These are phyloP conservation scores for Pipa parva DNA, from an alignment of 2,113 vertebrate genomes.

Conservation along the genomic window DNA sequence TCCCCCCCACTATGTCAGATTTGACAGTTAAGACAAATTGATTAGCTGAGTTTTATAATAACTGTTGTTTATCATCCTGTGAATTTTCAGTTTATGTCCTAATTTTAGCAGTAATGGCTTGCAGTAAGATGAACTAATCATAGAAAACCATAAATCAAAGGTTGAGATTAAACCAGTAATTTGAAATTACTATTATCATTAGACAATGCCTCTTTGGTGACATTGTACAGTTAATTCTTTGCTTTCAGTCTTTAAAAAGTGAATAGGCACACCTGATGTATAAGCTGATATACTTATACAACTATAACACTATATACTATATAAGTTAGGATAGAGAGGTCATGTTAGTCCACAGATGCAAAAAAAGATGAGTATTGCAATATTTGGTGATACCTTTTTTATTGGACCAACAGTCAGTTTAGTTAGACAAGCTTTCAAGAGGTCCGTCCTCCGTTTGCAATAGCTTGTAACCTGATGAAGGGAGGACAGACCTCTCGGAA, in stretches of 20 bases:
- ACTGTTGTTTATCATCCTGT: constrained; percentile 9
- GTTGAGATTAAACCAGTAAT: constrained; percentile 13
- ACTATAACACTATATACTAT: too few relatives aligned
- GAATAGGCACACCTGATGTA: too few relatives aligned
- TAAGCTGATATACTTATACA: too few relatives aligned
- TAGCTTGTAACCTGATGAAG: too few relatives aligned
- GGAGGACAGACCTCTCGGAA: too few relatives aligned
- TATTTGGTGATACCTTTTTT: too few relatives aligned
- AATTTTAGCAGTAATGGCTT: constrained; percentile 22
- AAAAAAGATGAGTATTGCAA: neutral
- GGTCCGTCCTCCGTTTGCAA: too few relatives aligned
- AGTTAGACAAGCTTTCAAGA: too few relatives aligned
- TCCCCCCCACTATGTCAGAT: too few relatives aligned
- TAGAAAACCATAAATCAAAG: constrained; percentile 24
- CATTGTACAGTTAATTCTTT: neutral
- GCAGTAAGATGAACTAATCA: constrained; percentile 23
- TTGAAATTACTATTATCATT: constrained; percentile 12
- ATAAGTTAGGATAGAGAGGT: too few relatives aligned
- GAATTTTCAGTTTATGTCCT: constrained; percentile 13
- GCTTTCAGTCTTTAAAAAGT: neutral
- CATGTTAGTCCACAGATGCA: too few relatives aligned
- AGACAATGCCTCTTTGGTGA: neutral
- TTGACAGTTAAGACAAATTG: constrained; percentile 15
- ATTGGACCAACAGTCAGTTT: too few relatives aligned
- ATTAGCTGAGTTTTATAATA: constrained; percentile 8